Conservation (phyloP, 2,113 vertebrate genomes). For the Solenodon paradoxus region DNA sequence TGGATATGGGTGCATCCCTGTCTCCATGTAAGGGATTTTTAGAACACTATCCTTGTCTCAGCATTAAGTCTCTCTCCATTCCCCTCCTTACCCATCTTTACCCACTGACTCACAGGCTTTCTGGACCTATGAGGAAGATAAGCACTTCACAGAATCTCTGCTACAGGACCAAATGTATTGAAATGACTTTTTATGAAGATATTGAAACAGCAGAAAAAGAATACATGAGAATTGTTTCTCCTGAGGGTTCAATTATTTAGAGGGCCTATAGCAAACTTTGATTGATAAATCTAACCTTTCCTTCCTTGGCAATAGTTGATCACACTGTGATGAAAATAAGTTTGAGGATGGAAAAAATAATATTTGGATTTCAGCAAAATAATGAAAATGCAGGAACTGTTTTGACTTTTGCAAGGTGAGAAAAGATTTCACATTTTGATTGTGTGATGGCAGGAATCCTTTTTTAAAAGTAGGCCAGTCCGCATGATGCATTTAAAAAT, state of each 20-base stretch:
- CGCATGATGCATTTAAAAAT: conserved; percentile 57
- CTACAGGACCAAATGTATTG: conserved; percentile 74
- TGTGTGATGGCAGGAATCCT: conserved; percentile 59
- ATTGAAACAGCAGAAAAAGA: conserved; percentile 73
- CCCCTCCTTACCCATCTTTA: background rate
- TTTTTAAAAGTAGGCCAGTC: conserved; percentile 58
- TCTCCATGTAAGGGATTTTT: background rate
- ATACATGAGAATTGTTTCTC: conserved; percentile 72
- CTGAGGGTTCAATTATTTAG: conserved; percentile 82
- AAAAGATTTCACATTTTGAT: conserved; percentile 78
- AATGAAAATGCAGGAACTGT: conserved; percentile 80
- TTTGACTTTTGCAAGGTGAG: conserved; percentile 81
- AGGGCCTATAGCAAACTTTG: conserved; percentile 78
- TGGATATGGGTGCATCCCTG: background rate
- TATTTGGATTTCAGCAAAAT: conserved; percentile 80
- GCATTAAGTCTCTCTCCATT: background rate
- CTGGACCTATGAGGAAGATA: conserved; percentile 60
- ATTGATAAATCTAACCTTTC: conserved; percentile 83
- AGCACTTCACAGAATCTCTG: conserved; percentile 68
- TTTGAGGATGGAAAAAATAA: conserved; percentile 81
- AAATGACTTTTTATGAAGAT: conserved; percentile 81
- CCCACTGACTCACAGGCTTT: conserved; percentile 21
- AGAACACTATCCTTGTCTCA: background rate
- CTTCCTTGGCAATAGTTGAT: conserved; percentile 77
- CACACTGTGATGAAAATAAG: conserved; percentile 79